These are phyloP conservation scores for Toxotes chatareus DNA, from an alignment of 2,113 vertebrate species.

Conservation along the genomic window DNA sequence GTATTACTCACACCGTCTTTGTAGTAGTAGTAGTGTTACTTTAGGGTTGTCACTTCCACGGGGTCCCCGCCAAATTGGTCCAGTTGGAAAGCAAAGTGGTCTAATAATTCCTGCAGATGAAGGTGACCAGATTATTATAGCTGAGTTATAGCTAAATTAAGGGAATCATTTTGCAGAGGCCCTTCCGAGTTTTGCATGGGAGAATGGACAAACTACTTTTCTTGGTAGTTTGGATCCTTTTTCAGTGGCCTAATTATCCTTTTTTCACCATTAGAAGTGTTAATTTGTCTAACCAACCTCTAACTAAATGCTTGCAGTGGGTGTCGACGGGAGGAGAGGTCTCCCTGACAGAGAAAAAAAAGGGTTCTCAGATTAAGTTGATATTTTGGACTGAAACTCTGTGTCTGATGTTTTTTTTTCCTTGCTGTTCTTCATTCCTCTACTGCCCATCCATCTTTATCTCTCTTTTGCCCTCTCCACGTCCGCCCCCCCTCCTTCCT, in stretches of 20 bases:
- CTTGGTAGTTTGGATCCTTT: not conserved
- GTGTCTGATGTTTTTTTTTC: conserved; percentile 14
- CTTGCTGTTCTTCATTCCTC: conserved; percentile 1
- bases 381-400: conserved; percentile 4
- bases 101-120: conserved; percentile 11
- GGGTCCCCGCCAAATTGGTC: conserved; percentile 36
- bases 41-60: conserved; percentile 38
- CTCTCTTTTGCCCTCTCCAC: conserved; percentile 52
- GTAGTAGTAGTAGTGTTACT: conserved; percentile 52
- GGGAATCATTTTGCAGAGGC: not conserved
- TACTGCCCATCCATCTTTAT: conserved; percentile 54
- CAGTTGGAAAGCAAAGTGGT: conserved; percentile 24
- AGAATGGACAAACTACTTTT: not conserved
- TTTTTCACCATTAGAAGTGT: not conserved
- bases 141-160: not conserved
- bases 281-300: not conserved
- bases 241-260: not conserved
- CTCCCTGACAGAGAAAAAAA: no score
- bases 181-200: not conserved
- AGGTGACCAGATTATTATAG: conserved; percentile 12
- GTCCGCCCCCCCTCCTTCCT: conserved; percentile 13
- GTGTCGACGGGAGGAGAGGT: not conserved
- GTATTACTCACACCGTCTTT: conserved; percentile 52
- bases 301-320: no score
- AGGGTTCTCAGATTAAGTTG: conserved; percentile 4